A percentile compares a stretch with the other conserved stretches of the same genome.
phyloP scores from a whole-genome alignment of 1,140 invertebrate species.

The Drosophila equinoxialis region DNA sequence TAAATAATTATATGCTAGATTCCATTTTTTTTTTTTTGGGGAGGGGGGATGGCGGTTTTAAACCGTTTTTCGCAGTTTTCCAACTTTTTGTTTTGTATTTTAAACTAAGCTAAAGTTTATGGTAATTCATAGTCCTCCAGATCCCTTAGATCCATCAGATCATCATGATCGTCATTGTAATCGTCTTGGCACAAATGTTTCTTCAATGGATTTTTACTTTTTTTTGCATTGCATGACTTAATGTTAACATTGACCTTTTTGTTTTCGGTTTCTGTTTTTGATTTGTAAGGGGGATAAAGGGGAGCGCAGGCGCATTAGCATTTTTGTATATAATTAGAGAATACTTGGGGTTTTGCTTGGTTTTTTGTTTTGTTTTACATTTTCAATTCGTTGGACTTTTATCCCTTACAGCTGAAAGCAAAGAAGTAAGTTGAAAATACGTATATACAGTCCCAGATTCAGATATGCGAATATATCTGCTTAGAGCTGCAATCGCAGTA shows the following conservation, averaged over 20 bases:
- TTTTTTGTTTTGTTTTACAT: constrained; percentile 28
- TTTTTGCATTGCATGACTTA: constrained; percentile 54
- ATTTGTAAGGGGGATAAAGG: not conserved
- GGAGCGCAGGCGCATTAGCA: constrained; percentile 60
- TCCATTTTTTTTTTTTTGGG: constrained; percentile 22
- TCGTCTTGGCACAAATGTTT: constrained; percentile 66
- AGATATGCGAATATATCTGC: not conserved
- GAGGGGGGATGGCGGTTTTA: constrained; percentile 61
- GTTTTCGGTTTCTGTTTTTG: not conserved
- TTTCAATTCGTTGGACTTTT: constrained; percentile 30
- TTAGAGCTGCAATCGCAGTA: constrained; percentile 54
- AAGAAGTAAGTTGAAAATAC: constrained; percentile 43
- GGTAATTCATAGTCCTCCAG: constrained; percentile 27
- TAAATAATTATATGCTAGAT: constrained; percentile 72
- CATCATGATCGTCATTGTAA: not conserved
- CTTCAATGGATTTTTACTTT: constrained; percentile 43
- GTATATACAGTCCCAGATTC: constrained; percentile 48
- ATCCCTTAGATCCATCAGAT: not conserved
- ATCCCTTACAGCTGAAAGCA: constrained; percentile 32
- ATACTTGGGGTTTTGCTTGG: constrained; percentile 59
- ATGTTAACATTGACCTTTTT: constrained; percentile 73
- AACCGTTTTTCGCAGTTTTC: constrained; percentile 70
- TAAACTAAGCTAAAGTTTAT: constrained; percentile 24
- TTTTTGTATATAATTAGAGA: constrained; percentile 76
- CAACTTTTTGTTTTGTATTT: constrained; percentile 3